phyloP scores from a whole-genome alignment of 30 jellyfish, hydroid and myxozoan genomes.

The Cassiopea andromeda region DNA sequence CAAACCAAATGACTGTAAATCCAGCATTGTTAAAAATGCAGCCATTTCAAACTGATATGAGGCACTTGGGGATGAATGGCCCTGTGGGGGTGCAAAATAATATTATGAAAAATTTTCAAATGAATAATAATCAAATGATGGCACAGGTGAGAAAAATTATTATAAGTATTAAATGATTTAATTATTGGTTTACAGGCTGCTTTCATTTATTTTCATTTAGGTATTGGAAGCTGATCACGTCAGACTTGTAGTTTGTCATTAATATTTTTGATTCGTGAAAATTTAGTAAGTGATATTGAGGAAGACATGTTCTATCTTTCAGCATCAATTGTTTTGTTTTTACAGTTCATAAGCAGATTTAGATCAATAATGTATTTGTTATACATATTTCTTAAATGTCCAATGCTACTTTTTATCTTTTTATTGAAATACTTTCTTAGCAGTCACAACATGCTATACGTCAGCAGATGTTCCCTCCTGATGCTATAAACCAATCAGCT shows the following conservation, averaged over 20 bases:
- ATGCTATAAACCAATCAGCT: slow-evolving; percentile 65
- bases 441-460: slow-evolving; percentile 69
- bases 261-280: no score
- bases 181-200: no score
- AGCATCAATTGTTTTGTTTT: no score
- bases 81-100: slow-evolving; percentile 59
- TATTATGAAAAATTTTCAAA: slow-evolving; percentile 40
- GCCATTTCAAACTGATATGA: slow-evolving; percentile 34
- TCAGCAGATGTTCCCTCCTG: slow-evolving; percentile 71
- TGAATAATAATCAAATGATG: slow-evolving; percentile 38
- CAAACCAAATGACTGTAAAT: slow-evolving; percentile 43
- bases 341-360: no score
- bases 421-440: background rate
- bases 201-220: no score
- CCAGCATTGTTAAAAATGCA: slow-evolving; percentile 64
- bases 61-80: slow-evolving; percentile 67
- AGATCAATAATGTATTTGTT: no score
- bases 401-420: no score
- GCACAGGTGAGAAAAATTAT: slow-evolving; percentile 14
- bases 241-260: no score
- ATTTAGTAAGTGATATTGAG: no score
- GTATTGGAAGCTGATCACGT: no score
- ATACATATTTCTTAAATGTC: no score
- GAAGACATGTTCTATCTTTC: no score
- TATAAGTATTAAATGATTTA: background rate